phyloP scores from a whole-genome alignment of 1,140 invertebrate species.

The Drosophila suzukii region DNA sequence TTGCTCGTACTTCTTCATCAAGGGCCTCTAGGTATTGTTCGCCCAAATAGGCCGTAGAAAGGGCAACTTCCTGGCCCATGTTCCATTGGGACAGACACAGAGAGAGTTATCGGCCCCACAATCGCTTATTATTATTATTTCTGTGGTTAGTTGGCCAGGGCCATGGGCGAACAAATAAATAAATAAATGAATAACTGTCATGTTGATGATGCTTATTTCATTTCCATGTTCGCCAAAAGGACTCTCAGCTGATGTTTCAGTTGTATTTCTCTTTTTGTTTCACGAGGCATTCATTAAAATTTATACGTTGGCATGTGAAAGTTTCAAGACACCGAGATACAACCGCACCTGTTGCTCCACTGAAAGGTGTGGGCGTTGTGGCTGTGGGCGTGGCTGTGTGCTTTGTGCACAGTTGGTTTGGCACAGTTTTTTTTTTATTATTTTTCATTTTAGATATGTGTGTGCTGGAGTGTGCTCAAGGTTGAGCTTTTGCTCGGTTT shows the following conservation, averaged over 20 bases:
- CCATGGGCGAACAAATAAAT: constrained; percentile 64
- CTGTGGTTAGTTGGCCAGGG: constrained; percentile 62
- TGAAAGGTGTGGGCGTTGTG: constrained; percentile 7
- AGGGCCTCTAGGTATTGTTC: constrained; percentile 35
- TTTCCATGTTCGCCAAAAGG: constrained; percentile 64
- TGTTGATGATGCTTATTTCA: constrained; percentile 69
- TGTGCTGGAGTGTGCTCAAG: constrained; percentile 38
- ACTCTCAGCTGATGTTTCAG: constrained; percentile 61
- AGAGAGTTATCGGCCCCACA: constrained; percentile 64
- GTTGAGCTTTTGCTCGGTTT: constrained; percentile 53
- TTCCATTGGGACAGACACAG: not conserved
- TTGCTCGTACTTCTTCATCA: constrained; percentile 23
- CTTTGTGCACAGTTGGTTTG: constrained; percentile 29
- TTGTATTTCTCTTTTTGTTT: constrained; percentile 21
- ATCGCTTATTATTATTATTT: constrained; percentile 64
- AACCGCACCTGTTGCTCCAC: constrained; percentile 66
- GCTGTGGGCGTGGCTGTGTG: constrained; percentile 4
- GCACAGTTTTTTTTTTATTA: constrained; percentile 20
- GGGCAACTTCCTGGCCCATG: constrained; percentile 35
- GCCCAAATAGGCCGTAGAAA: not conserved
- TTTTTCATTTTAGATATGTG: not conserved
- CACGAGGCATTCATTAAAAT: constrained; percentile 62
- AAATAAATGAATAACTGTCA: constrained; percentile 71
- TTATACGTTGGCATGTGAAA: constrained; percentile 56
- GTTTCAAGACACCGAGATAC: constrained; percentile 43